These are phyloP conservation scores for Decapterus maruadsi DNA, from an alignment of 2,797 vertebrate species.

Conservation along the genomic window DNA sequence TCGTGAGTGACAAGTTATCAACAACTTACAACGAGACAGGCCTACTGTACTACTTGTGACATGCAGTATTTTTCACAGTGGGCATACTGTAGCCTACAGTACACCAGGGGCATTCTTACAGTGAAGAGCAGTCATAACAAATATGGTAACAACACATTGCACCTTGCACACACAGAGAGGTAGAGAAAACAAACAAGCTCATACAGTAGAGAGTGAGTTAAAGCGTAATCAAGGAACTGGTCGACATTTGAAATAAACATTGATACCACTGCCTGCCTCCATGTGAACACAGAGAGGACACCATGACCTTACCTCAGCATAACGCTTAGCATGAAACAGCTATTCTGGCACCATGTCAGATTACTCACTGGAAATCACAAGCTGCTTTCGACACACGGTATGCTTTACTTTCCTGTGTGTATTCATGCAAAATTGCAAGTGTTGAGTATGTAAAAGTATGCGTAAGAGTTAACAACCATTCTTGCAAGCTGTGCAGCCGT, in stretches of 20 bases:
- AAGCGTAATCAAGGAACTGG: neutral
- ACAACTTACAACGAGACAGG: constrained; percentile 17
- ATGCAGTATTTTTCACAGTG: constrained; percentile 7
- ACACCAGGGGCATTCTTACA: neutral
- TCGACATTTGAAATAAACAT: too few relatives aligned
- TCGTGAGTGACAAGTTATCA: constrained; percentile 57
- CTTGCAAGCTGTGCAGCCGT: too few relatives aligned
- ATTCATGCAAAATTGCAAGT: too few relatives aligned
- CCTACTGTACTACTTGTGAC: neutral
- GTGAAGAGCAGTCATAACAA: constrained; percentile 25
- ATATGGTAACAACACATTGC: constrained; percentile 21
- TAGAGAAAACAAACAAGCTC: neutral
- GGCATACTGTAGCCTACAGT: neutral
- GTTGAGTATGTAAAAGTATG: too few relatives aligned
- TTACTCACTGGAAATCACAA: too few relatives aligned
- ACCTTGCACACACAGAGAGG: neutral
- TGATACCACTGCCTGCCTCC: neutral
- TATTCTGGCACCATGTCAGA: too few relatives aligned
- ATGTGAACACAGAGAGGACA: neutral
- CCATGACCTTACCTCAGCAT: neutral
- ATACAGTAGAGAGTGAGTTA: constrained; percentile 2
- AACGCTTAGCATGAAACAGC: neutral
- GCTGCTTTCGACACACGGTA: too few relatives aligned
- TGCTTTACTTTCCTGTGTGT: too few relatives aligned
- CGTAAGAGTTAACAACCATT: too few relatives aligned